Base-by-base conservation (phyloP, 2,888 invertebrate genomes). In the Aleiodes testaceus region DNA sequence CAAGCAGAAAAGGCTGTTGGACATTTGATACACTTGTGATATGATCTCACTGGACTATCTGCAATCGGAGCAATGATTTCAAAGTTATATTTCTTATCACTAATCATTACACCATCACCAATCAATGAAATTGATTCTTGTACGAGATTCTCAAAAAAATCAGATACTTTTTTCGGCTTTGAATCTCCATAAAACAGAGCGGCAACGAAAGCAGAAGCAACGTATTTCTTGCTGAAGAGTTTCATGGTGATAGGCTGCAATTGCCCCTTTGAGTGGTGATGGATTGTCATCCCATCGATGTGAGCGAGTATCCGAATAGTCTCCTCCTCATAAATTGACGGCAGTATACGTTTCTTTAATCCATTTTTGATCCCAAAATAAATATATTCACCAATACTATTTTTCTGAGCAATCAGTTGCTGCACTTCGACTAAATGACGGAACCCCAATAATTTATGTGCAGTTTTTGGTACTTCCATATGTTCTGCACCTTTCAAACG, bases 1-100 rank as follows among this genome's bases (percentile, higher is more conserved):
- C 76, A 77, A 42, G 16, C 72, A 68, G 68, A 74, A 70, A 72
- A 77, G n/a, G 44, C 69, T 16, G 69, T 70, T n/a, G 71, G 69
- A 14, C 65, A 64, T 59, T 73, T 73, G 16, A 55, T 61, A 66
- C 73, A 68, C 59, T 73, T 74, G 0, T 74, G 36, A 26, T 68
- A 75, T 16, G 72, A 63, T 20, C 77, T 61, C 14, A 75, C 75
- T 22, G 69, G 75, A 14, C 71, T 63, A 63, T 76, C 72, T 18
- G 70, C 71, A 52, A 74, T 63, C 18, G 75, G 61, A 44, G 70
- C 68, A 9, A 65, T 61, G 47, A 77, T 72, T 68, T 30, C 16
- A 11, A 77, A 77, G 1, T 65, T 26, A 47, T 69, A 77, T 22
- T 0, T 47, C 36, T 42, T 64, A 44, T 52, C 52, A 6, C 68